Evolutionary conservation across 2,888 invertebrate species (phyloP), one percentile per base, ranked within the genome.

Genomic region (Drosophila pullipes): DNA sequence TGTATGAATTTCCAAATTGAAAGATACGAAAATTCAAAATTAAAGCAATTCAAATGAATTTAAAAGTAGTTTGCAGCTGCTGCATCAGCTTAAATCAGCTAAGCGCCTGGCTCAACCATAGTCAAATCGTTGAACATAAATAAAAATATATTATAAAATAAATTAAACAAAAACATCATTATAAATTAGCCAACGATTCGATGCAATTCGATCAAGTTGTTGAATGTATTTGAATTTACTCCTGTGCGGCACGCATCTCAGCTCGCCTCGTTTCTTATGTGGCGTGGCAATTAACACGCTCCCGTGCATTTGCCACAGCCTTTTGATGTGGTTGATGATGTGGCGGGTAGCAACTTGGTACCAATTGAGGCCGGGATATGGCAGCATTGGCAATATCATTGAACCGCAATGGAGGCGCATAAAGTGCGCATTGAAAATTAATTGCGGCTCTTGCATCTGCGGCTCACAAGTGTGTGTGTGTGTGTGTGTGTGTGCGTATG

Each of bases 371-470:
- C 50, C 44, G 55, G 69, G 49, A 69, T 68, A 57, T 63, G 62
- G 64, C 70, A 71, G 59, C 65, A 76, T 66, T 70, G 64, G 79
- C 66, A 81, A 69, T 81, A 55, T 49, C 81, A 74, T 63, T 66
- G 72, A 69, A 64, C 66, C 76, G 78, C 78, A 83, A 74, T 68
- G 78, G 66, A 78, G 89, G 80, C 80, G 80, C 85, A 88, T 83
- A 85, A 88, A 86, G 87, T 78, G 72, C 64, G 60, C 90, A 90
- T 89, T 87, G 87, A 79, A 90, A 87, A 90, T 87, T 89, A 87
- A 87, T 87, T 90, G 86, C 90, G 74, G 70, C 75, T 64, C 54
- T 65, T 54, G 53, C 54, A 54, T 31, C 44, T 90, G 86, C 90
- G 74, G 33, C 61, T 44, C 49, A 52, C 44, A 53, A 22, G 50